These are phyloP conservation scores for Calephelis perditalis DNA, from an alignment of 2,888 invertebrate species.

Conservation along the genomic window DNA sequence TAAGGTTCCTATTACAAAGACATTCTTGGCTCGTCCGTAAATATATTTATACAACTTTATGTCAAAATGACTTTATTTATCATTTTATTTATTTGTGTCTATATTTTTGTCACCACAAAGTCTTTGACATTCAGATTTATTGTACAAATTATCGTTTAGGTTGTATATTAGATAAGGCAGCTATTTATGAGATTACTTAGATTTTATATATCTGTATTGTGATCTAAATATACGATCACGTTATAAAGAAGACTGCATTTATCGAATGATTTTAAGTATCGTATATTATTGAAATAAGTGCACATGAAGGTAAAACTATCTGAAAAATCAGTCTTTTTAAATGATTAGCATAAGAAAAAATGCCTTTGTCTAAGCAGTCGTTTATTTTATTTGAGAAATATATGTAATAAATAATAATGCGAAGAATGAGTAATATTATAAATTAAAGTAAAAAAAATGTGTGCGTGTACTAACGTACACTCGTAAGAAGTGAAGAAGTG, in stretches of 20 bases:
- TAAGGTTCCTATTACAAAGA: conserved; percentile 64
- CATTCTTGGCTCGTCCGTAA: conserved; percentile 53
- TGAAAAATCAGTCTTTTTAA: not conserved
- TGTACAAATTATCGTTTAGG: conserved; percentile 74
- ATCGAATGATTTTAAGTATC: conserved; percentile 44
- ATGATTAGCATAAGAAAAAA: no score
- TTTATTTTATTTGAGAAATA: no score
- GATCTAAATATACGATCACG: conserved; percentile 57
- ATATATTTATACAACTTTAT: conserved; percentile 51
- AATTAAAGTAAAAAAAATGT: no score
- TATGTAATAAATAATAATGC: no score
- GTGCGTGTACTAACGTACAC: no score
- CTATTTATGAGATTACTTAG: conserved; percentile 77
- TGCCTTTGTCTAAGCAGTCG: no score
- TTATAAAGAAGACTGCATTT: conserved; percentile 65
- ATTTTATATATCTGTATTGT: conserved; percentile 64
- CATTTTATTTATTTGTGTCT: conserved; percentile 59
- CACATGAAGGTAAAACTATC: conserved; percentile 7
- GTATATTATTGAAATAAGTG: not conserved
- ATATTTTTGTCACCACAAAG: conserved; percentile 49
- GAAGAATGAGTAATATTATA: no score
- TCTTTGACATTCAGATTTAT: conserved; percentile 60
- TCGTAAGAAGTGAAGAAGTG: no score
- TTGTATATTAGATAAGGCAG: conserved; percentile 55
- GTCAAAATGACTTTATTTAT: conserved; percentile 68